Percentiles rank a stretch among this genome's conserved stretches.
Conservation (phyloP, 2,888 invertebrate species). For the Leptinotarsa peninsularis region DNA sequence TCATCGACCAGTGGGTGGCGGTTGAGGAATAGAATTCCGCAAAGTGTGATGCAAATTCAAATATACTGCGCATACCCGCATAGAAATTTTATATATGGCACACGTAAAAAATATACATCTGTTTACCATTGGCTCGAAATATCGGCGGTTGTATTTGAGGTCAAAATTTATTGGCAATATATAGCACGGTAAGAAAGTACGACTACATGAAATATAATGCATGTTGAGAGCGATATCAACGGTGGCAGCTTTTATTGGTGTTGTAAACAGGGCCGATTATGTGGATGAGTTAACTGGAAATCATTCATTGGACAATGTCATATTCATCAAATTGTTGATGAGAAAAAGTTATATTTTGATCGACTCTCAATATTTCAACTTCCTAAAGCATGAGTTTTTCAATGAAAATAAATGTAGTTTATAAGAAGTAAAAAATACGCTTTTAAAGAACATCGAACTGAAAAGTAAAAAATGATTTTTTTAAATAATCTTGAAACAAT, state of each 20-base stretch:
- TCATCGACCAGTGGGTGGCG: neutral
- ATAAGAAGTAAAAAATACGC: too few species aligned
- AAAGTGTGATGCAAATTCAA: constrained; percentile 16
- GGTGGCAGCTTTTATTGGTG: constrained; percentile 20
- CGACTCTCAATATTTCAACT: too few species aligned
- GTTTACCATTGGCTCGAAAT: constrained; percentile 12
- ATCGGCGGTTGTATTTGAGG: constrained; percentile 4
- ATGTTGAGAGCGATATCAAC: constrained; percentile 13
- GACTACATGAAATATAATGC: constrained; percentile 15
- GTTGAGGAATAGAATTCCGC: constrained; percentile 9
- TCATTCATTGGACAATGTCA: neutral
- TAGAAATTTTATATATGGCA: neutral
- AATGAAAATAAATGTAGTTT: too few species aligned
- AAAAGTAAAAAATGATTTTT: too few species aligned
- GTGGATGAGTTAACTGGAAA: neutral
- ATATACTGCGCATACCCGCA: neutral
- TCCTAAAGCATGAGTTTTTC: too few species aligned
- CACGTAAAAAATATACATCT: constrained; percentile 17
- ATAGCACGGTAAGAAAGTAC: neutral
- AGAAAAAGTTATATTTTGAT: too few species aligned
- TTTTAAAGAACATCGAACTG: too few species aligned
- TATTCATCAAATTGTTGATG: too few species aligned
- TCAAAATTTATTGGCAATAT: constrained; percentile 1
- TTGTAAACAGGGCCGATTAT: neutral
- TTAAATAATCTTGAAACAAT: too few species aligned